Evolutionary conservation across 1,140 invertebrate genomes (phyloP).

Genomic region (Pseudomyrmex sp.): DNA sequence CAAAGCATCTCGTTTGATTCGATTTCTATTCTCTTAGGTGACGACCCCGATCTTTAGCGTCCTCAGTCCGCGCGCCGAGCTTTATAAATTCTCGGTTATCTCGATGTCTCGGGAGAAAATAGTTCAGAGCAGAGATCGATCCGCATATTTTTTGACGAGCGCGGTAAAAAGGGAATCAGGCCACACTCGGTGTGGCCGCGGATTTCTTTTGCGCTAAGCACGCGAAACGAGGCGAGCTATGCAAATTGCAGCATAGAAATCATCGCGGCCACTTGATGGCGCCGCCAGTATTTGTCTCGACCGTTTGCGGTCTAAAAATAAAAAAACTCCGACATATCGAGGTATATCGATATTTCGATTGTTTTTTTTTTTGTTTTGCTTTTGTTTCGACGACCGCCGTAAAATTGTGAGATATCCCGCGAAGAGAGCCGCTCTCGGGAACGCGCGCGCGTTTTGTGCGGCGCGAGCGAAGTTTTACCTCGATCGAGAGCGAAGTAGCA

Average conservation of each 20-base stretch:
- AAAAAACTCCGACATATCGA: conserved; percentile 56
- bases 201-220: conserved; percentile 65
- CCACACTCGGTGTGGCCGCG: conserved; percentile 38
- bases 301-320: conserved; percentile 59
- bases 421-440: not conserved
- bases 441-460: not conserved
- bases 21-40: not conserved
- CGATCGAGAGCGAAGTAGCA: conserved; percentile 38
- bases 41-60: conserved; percentile 27
- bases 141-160: conserved; percentile 51
- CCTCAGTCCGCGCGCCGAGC: not conserved
- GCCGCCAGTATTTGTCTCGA: conserved; percentile 53
- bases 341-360: not conserved
- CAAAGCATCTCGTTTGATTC: too few relatives aligned
- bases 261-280: conserved; percentile 56
- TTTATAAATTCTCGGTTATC: conserved; percentile 31
- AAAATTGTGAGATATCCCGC: conserved; percentile 9
- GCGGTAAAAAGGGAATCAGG: conserved; percentile 69
- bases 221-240: conserved; percentile 65
- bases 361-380: conserved; percentile 2
- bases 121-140: conserved; percentile 34
- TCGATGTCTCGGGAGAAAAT: conserved; percentile 50
- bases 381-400: not conserved
- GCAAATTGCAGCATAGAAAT: conserved; percentile 71
- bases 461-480: conserved; percentile 22